Evolutionary conservation across 2,888 invertebrate genomes (phyloP).

Genomic region (Andrena dorsata): DNA sequence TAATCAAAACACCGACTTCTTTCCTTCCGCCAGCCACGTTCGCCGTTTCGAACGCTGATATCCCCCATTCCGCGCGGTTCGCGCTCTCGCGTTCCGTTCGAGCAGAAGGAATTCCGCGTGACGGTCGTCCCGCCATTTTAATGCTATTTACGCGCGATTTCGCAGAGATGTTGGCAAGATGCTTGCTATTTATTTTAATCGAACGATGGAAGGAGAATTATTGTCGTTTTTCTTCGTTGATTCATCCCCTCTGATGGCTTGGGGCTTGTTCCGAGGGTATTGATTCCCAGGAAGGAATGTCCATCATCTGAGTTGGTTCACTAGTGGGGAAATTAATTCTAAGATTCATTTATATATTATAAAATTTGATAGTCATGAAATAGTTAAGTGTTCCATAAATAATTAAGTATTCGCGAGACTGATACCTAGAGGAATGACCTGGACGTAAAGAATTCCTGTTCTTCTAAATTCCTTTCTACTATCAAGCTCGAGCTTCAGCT

Average conservation of each 20-base stretch:
- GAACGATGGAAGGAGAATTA: not conserved
- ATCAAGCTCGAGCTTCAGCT: no score
- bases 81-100: constrained; percentile 4
- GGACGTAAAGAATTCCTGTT: no score
- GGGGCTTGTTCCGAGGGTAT: not conserved
- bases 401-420: no score
- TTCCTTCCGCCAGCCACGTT: not conserved
- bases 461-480: no score
- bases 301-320: no score
- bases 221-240: not conserved
- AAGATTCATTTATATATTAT: no score
- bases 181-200: not conserved
- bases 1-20: constrained; percentile 49
- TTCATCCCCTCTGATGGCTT: not conserved
- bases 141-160: not conserved
- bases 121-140: not conserved
- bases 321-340: no score
- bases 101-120: constrained; percentile 13
- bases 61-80: not conserved
- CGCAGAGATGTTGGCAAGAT: not conserved
- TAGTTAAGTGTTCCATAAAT: no score
- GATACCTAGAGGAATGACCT: no score
- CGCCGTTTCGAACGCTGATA: not conserved
- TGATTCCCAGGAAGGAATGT: not conserved
- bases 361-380: no score